phyloP scores from a whole-genome alignment of 1,140 invertebrate species.

The Calosoma granatense region DNA sequence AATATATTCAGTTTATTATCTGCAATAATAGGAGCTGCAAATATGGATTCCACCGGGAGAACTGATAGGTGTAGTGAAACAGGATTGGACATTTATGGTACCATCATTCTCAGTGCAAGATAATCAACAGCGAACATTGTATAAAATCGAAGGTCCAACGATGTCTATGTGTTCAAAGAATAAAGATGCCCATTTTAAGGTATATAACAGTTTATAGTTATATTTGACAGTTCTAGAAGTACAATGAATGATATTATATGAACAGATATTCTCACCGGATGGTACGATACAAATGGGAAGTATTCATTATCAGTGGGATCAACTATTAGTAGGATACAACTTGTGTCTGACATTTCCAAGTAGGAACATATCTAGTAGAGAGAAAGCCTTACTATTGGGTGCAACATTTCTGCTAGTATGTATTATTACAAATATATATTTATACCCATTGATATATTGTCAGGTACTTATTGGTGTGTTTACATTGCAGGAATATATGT shows the following conservation, averaged over 20 bases:
- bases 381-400: conserved; percentile 44
- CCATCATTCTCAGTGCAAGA: conserved; percentile 42
- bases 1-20: background rate
- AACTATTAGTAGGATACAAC: conserved; percentile 39
- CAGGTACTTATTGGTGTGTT: too few species aligned
- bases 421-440: background rate
- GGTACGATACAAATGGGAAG: conserved; percentile 41
- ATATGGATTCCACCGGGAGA: conserved; percentile 43
- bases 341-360: conserved; percentile 40
- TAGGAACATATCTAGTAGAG: conserved; percentile 36
- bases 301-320: conserved; percentile 45
- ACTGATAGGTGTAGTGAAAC: conserved; percentile 42
- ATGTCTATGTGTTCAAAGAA: conserved; percentile 28
- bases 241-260: too few species aligned
- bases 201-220: conserved; percentile 22
- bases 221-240: too few species aligned
- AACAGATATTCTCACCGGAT: conserved; percentile 37
- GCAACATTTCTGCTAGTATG: conserved; percentile 39
- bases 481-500: conserved; percentile 30
- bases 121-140: conserved; percentile 37
- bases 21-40: conserved; percentile 33
- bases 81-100: conserved; percentile 39
- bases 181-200: conserved; percentile 39
- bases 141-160: conserved; percentile 39
- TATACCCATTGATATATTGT: too few species aligned